These are phyloP conservation scores for Papilio machaon DNA, from an alignment of 1,140 invertebrate species.

Conservation along the genomic window DNA sequence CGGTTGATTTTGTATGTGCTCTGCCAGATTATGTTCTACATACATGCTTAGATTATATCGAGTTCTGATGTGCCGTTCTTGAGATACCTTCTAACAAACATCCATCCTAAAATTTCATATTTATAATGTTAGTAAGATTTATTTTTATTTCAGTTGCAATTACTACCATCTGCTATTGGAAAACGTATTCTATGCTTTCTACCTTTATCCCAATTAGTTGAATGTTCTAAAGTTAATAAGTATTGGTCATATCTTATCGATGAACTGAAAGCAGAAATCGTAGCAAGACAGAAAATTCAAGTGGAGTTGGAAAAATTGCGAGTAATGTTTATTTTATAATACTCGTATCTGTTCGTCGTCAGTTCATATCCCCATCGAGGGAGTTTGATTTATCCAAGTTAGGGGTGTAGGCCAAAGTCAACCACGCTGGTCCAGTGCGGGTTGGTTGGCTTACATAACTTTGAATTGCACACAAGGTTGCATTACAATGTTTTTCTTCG, in stretches of 20 bases:
- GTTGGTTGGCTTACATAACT: too few species aligned
- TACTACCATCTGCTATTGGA: conserved; percentile 61
- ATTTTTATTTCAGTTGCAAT: conserved; percentile 59
- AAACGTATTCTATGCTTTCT: conserved; percentile 64
- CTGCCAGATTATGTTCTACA: neutral
- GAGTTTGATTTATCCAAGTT: too few species aligned
- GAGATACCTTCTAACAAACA: too few species aligned
- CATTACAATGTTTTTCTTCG: too few species aligned
- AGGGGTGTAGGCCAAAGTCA: too few species aligned
- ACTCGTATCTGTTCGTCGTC: neutral
- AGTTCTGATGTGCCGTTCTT: too few species aligned
- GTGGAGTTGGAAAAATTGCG: conserved; percentile 61
- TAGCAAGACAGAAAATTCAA: conserved; percentile 59
- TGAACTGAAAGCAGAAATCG: conserved; percentile 59
- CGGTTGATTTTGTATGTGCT: conserved; percentile 64
- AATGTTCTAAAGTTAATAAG: conserved; percentile 68
- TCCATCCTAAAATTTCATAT: too few species aligned
- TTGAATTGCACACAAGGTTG: too few species aligned
- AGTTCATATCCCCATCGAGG: too few species aligned
- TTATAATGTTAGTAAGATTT: neutral
- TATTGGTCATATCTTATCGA: conserved; percentile 74
- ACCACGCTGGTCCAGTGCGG: too few species aligned
- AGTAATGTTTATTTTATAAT: conserved; percentile 48
- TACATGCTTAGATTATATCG: too few species aligned
- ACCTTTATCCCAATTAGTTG: conserved; percentile 54